Evolutionary conservation across 64 coral and sea anemone species (phyloP).

Genomic region (Montipora capricornis): DNA sequence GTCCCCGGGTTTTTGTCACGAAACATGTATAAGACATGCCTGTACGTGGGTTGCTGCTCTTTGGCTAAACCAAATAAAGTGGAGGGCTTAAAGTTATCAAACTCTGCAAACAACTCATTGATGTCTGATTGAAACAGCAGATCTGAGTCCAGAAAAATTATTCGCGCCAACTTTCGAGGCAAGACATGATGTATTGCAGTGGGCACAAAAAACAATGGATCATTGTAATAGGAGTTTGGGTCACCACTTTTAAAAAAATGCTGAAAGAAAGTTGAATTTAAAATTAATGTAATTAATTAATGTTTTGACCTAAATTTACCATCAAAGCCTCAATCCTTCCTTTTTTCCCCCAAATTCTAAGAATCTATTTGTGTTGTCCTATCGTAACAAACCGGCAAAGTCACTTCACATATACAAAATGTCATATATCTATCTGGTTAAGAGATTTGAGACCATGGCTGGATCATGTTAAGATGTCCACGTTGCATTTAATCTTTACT

Average conservation of each 20-base stretch:
- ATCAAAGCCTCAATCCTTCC: too few species aligned
- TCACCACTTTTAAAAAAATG: slow-evolving; percentile 52
- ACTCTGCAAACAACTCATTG: slow-evolving; percentile 84
- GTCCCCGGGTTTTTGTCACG: slow-evolving; percentile 60
- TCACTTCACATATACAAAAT: too few species aligned
- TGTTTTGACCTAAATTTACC: too few species aligned
- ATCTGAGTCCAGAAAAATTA: slow-evolving; percentile 85
- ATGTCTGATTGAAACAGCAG: slow-evolving; percentile 84
- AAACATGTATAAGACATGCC: slow-evolving; percentile 76
- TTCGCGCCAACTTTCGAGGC: slow-evolving; percentile 42
- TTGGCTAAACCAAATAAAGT: slow-evolving; percentile 82
- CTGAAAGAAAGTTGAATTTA: slow-evolving; percentile 40
- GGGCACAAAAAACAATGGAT: slow-evolving; percentile 86
- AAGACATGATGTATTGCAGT: slow-evolving; percentile 76
- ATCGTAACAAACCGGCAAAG: too few species aligned
- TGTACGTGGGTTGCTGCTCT: slow-evolving; percentile 85
- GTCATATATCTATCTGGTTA: too few species aligned
- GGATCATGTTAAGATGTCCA: too few species aligned
- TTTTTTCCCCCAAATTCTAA: too few species aligned
- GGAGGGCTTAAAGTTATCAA: slow-evolving; percentile 68
- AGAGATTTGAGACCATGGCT: too few species aligned
- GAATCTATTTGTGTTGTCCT: too few species aligned
- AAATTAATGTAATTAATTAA: too few species aligned
- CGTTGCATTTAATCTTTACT: too few species aligned
- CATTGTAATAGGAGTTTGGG: slow-evolving; percentile 71